Evolutionary conservation across 2,797 vertebrate species (phyloP).

Genomic region (Esox lucius): DNA sequence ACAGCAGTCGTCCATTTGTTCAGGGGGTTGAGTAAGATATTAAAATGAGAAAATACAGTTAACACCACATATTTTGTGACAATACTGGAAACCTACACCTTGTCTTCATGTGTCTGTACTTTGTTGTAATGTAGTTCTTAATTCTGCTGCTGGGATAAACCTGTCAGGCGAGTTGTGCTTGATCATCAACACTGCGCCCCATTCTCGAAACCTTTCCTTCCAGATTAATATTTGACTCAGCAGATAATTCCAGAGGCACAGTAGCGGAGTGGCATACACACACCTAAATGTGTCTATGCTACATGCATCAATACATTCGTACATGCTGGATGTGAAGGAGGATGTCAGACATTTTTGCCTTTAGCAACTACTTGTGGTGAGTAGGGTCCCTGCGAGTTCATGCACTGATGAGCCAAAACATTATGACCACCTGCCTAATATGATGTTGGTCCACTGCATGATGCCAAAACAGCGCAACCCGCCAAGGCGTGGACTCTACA

Average conservation of each 20-base stretch:
- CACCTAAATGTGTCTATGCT: neutral
- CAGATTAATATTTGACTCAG: conserved; percentile 23
- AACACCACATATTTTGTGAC: no score
- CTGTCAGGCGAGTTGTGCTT: conserved; percentile 44
- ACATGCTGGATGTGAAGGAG: no score
- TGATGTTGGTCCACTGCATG: no score
- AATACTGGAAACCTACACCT: neutral
- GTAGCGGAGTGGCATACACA: neutral
- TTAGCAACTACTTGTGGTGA: no score
- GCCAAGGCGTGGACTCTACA: no score
- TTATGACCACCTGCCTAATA: no score
- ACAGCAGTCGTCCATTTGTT: neutral
- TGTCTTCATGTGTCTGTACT: neutral
- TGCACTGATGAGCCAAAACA: no score
- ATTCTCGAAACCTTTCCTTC: neutral
- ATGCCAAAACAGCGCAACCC: no score
- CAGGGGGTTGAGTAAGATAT: neutral
- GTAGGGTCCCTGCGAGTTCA: no score
- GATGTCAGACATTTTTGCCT: no score
- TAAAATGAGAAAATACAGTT: no score
- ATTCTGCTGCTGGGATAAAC: conserved; percentile 25
- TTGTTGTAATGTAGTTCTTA: neutral
- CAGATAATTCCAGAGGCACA: neutral
- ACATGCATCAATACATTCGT: no score
- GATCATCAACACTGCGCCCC: neutral